Evolutionary conservation across 30 jellyfish, hydroid and myxozoan genomes (phyloP).

Genomic region (Turritopsis rubra): DNA sequence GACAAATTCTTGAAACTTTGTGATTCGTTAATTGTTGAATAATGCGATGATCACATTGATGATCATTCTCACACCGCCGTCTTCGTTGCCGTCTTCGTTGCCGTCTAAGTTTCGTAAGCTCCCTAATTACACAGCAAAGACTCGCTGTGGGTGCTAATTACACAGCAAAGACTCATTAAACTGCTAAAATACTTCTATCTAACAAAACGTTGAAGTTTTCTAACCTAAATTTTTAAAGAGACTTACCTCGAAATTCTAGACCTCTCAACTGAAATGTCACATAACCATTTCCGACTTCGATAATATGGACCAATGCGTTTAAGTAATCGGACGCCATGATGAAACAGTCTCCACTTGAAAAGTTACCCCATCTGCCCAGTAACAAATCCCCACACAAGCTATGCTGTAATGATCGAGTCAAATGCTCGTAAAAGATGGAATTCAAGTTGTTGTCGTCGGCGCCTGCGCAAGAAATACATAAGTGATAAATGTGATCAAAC

Average conservation of each 20-base stretch:
- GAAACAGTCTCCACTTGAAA: conserved; percentile 92
- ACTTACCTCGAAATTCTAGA: conserved; percentile 82
- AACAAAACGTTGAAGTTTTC: no score
- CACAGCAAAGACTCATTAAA: no score
- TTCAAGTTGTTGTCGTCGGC: conserved; percentile 92
- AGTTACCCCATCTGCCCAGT: conserved; percentile 97
- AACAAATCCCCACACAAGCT: conserved; percentile 82
- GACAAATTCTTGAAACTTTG: no score
- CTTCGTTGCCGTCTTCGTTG: no score
- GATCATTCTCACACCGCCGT: no score
- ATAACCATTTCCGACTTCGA: conserved; percentile 91
- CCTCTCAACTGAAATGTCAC: conserved; percentile 95
- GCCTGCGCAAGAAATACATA: conserved; percentile 38
- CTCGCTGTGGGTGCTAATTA: no score
- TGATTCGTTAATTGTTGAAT: no score
- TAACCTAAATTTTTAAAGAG: not conserved
- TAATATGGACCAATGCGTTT: conserved; percentile 90
- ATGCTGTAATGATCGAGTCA: conserved; percentile 87
- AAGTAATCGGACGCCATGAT: conserved; percentile 83
- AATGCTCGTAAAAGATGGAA: conserved; percentile 88
- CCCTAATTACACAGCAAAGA: no score
- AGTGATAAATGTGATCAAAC: not conserved
- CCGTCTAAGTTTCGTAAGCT: no score
- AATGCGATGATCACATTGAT: no score
- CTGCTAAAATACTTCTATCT: no score